phyloP scores from a whole-genome alignment of 1,140 invertebrate genomes.

The Drosophila kohkoa region DNA sequence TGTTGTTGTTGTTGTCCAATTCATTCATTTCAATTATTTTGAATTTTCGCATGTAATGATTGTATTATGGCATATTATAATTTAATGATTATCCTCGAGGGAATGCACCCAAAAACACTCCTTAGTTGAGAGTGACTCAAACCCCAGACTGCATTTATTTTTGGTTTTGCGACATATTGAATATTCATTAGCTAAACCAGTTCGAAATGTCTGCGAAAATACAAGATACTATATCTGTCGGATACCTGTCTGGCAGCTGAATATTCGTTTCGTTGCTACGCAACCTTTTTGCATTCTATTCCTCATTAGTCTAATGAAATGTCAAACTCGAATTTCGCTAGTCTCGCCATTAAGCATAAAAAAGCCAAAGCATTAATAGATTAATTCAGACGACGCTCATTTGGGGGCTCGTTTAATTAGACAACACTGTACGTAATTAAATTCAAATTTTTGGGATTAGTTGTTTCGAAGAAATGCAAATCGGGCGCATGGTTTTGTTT shows the following conservation, averaged over 20 bases:
- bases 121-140: background rate
- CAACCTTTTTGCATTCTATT: background rate
- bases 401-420: background rate
- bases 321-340: conserved; percentile 16
- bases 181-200: conserved; percentile 67
- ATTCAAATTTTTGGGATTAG: conserved; percentile 8
- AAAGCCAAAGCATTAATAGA: conserved; percentile 13
- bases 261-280: conserved; percentile 31
- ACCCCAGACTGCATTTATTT: conserved; percentile 19
- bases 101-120: background rate
- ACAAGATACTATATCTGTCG: conserved; percentile 1
- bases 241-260: conserved; percentile 24
- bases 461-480: background rate
- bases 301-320: conserved; percentile 55
- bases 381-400: background rate
- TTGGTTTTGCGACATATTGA: conserved; percentile 30
- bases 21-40: conserved; percentile 23
- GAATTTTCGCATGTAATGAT: conserved; percentile 7
- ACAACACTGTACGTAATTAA: conserved; percentile 5
- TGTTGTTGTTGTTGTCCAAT: conserved; percentile 35
- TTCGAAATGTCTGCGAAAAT: conserved; percentile 16
- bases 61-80: background rate
- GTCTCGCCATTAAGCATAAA: conserved; percentile 21
- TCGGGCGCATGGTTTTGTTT: background rate
- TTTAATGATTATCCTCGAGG: conserved; percentile 8